Conservation (phyloP, 2,888 invertebrate genomes). For the Pegoplata infirma region DNA sequence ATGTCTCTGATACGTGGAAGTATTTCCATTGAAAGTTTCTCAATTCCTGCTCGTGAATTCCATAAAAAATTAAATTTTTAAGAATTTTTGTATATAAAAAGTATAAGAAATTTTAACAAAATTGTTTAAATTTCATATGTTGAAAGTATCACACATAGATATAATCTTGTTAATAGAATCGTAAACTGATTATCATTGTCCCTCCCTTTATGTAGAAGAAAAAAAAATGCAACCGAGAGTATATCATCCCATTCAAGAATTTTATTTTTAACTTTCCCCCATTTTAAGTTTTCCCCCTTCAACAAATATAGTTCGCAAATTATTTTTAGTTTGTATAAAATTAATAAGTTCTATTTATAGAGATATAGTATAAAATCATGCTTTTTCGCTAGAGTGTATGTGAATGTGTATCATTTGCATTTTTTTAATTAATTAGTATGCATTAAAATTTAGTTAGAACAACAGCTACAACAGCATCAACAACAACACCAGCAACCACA, state of each 20-base stretch:
- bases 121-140: neutral
- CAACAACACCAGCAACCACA: conserved; percentile 67
- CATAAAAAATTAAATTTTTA: too few relatives aligned
- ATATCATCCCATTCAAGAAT: too few relatives aligned
- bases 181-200: neutral
- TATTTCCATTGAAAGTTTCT: too few relatives aligned
- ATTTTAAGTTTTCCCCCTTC: neutral
- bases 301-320: neutral
- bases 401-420: conserved; percentile 63
- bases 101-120: too few relatives aligned
- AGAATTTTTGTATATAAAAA: too few relatives aligned
- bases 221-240: too few relatives aligned
- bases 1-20: too few relatives aligned
- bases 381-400: neutral
- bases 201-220: too few relatives aligned
- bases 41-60: too few relatives aligned
- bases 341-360: neutral
- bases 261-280: too few relatives aligned
- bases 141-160: neutral
- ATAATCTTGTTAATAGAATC: neutral
- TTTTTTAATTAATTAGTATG: conserved; percentile 49
- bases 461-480: conserved; percentile 65
- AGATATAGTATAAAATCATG: neutral
- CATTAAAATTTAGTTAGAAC: conserved; percentile 70
- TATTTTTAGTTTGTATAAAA: neutral